Conservation (phyloP, 2,888 invertebrate species). For the Hypolimnas misippus region DNA sequence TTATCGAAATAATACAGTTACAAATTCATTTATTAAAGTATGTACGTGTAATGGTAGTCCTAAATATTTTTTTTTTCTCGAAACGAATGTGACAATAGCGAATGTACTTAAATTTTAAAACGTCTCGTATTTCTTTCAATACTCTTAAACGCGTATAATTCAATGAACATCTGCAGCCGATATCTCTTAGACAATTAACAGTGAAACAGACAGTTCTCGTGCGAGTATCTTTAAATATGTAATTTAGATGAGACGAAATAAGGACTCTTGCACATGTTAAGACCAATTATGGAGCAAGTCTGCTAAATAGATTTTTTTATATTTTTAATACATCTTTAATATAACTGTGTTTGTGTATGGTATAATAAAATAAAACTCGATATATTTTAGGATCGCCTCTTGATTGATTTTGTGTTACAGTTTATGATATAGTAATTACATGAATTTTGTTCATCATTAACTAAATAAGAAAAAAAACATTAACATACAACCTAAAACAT, state of each 20-base stretch:
- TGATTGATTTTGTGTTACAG: no score
- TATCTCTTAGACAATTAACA: constrained; percentile 81
- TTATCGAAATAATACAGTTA: no score
- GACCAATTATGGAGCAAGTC: constrained; percentile 15
- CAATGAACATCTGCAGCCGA: constrained; percentile 79
- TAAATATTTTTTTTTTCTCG: constrained; percentile 7
- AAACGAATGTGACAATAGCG: constrained; percentile 53
- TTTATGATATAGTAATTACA: no score
- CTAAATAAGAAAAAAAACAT: background rate
- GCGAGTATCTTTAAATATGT: constrained; percentile 74
- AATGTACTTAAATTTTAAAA: constrained; percentile 64
- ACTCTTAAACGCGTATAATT: constrained; percentile 66
- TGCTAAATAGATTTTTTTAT: background rate
- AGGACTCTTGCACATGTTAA: constrained; percentile 44
- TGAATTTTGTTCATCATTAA: no score
- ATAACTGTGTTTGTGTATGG: no score
- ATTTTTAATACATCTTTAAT: no score
- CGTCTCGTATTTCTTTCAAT: constrained; percentile 76
- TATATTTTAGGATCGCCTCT: no score
- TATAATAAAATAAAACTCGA: no score
- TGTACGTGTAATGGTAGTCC: background rate
- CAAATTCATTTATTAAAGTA: background rate
- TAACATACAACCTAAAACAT: no score
- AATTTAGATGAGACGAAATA: constrained; percentile 61
- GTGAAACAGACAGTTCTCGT: constrained; percentile 66